A percentile compares a stretch with the other conserved stretches of the same genome.
These are phyloP conservation scores for Mythimna vitellina DNA, from an alignment of 2,888 invertebrate genomes.

Conservation along the genomic window DNA sequence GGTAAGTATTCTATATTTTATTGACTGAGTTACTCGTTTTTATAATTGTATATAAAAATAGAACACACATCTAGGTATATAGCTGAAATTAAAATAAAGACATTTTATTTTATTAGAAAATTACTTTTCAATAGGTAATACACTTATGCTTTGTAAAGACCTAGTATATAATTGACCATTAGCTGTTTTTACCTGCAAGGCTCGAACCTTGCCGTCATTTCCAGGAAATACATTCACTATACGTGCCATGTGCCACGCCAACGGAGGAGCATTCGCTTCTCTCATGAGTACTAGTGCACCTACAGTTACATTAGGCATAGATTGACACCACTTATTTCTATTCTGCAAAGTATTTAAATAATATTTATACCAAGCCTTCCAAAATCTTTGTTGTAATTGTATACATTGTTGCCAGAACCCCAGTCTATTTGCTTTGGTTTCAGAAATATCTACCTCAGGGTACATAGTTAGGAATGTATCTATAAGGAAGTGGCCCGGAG, in stretches of 20 bases:
- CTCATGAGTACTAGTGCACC: no score
- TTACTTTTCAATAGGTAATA: conserved; percentile 3
- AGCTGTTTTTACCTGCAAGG: no score
- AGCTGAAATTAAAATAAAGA: background rate
- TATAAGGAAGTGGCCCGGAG: background rate
- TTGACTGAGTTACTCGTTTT: background rate
- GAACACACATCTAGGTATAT: background rate
- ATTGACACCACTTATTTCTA: conserved; percentile 4
- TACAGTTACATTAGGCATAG: background rate
- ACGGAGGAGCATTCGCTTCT: no score
- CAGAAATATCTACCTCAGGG: background rate
- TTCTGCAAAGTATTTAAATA: conserved; percentile 8
- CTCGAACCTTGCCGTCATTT: no score
- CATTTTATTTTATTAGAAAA: background rate
- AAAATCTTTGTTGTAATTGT: conserved; percentile 11
- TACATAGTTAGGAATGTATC: background rate
- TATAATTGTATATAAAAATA: background rate
- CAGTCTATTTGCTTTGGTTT: background rate
- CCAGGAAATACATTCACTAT: no score
- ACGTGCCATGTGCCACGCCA: no score
- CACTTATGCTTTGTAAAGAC: conserved; percentile 6
- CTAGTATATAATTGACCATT: background rate
- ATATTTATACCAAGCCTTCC: conserved; percentile 3
- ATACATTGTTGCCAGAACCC: background rate
- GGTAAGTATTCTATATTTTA: no score